phyloP scores from a whole-genome alignment of 35 echinoderm and acorn worm genomes.

The Nesometra sesokonis region DNA sequence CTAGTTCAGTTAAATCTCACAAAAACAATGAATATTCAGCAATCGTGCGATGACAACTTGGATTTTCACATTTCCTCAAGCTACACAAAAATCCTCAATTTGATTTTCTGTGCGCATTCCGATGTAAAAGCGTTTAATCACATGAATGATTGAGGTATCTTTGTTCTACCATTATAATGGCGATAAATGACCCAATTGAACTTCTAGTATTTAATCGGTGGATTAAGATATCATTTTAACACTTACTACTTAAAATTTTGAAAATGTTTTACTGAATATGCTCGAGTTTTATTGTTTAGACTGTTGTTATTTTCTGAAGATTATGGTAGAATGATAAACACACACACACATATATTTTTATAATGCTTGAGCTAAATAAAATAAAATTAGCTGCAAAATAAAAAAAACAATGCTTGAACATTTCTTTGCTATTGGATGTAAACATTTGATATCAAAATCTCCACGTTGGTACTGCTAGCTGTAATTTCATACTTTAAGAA shows the following conservation, averaged over 20 bases:
- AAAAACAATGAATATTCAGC: background rate
- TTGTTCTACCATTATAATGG: background rate
- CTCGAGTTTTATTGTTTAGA: no score
- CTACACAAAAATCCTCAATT: background rate
- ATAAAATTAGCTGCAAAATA: no score
- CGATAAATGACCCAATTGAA: background rate
- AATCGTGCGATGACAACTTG: background rate
- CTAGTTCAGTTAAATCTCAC: background rate
- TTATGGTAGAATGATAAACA: background rate
- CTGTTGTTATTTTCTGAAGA: background rate
- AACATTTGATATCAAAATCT: background rate
- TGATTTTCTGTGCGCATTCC: background rate
- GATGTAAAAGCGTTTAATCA: background rate
- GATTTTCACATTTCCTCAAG: background rate
- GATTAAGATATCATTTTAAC: background rate
- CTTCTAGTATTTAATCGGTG: background rate
- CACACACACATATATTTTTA: no score
- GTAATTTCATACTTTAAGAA: background rate
- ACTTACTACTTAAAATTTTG: background rate
- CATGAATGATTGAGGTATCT: background rate
- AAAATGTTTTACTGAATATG: no score
- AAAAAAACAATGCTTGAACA: no score
- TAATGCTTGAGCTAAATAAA: no score
- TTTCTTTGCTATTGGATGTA: background rate
- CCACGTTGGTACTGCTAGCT: background rate